Evolutionary conservation across 2,888 invertebrate species (phyloP).

Genomic region (Ormyrus pomaceus): DNA sequence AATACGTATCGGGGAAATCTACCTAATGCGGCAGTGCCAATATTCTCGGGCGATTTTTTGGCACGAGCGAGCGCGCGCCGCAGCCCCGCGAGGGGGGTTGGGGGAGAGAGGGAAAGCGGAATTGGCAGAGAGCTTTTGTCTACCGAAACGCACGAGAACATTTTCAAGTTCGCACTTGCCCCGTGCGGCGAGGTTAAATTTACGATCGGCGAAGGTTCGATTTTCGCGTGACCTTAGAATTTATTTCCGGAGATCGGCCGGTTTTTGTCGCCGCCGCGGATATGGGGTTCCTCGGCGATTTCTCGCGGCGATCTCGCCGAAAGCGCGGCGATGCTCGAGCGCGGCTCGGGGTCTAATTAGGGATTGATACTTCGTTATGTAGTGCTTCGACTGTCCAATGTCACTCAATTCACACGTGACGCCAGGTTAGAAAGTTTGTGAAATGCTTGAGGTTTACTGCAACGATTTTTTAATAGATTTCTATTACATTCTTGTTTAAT

Average conservation of each 20-base stretch:
- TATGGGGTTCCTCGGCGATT: too few species aligned
- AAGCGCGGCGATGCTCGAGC: too few species aligned
- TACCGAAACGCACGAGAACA: not conserved
- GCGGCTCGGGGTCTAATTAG: not conserved
- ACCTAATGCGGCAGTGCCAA: slow-evolving; percentile 40
- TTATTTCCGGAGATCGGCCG: too few species aligned
- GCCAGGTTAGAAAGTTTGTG: too few species aligned
- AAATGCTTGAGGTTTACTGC: not conserved
- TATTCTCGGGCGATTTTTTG: slow-evolving; percentile 34
- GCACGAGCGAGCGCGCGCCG: slow-evolving; percentile 31
- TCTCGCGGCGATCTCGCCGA: too few species aligned
- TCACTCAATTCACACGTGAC: slow-evolving; percentile 25
- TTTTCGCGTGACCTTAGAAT: too few species aligned
- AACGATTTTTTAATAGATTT: not conserved
- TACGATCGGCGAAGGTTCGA: not conserved
- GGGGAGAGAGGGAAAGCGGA: not conserved
- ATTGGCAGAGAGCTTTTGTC: slow-evolving; percentile 44
- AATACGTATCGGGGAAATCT: not conserved
- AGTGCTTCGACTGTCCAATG: not conserved
- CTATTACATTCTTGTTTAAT: not conserved
- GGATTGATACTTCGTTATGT: slow-evolving; percentile 5
- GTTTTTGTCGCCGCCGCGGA: too few species aligned
- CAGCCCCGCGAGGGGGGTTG: not conserved
- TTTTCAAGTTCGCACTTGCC: slow-evolving; percentile 31
- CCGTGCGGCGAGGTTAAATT: slow-evolving; percentile 37